A percentile compares a stretch with the other conserved stretches of the same genome.
Conservation (phyloP, 2,113 vertebrate genomes). For the Cyprinodon brontotheroides region DNA sequence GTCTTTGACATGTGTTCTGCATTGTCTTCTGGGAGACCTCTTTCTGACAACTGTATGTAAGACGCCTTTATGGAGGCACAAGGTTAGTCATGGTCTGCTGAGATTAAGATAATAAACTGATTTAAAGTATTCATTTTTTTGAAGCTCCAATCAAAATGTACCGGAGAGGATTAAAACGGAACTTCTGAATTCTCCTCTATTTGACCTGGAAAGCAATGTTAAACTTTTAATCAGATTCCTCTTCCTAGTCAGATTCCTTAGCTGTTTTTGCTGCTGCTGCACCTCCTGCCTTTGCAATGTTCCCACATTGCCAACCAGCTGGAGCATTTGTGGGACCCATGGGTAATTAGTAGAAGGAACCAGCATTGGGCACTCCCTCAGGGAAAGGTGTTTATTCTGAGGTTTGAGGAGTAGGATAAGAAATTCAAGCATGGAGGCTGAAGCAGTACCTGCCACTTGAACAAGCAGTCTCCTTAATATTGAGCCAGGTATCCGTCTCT, state of each 20-base stretch:
- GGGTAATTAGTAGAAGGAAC: slow-evolving; percentile 79
- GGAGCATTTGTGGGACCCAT: slow-evolving; percentile 69
- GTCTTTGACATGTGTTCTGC: slow-evolving; percentile 48
- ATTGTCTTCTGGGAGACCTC: slow-evolving; percentile 29
- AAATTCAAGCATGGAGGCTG: slow-evolving; percentile 19
- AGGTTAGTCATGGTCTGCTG: slow-evolving; percentile 14
- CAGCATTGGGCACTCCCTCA: slow-evolving; percentile 56
- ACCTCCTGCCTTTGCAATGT: slow-evolving; percentile 47
- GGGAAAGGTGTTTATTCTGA: slow-evolving; percentile 58
- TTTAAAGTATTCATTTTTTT: not conserved
- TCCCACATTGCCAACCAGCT: slow-evolving; percentile 76
- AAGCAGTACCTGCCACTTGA: slow-evolving; percentile 51
- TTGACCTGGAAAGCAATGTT: slow-evolving; percentile 55
- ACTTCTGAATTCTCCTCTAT: slow-evolving; percentile 25
- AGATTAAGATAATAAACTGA: not conserved
- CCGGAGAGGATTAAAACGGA: slow-evolving; percentile 3
- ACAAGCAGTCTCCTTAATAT: slow-evolving; percentile 35
- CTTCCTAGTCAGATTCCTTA: slow-evolving; percentile 40
- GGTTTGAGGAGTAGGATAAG: slow-evolving; percentile 27
- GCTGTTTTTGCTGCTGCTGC: slow-evolving; percentile 49
- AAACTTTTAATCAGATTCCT: slow-evolving; percentile 72
- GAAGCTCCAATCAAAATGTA: not conserved
- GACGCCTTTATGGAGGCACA: slow-evolving; percentile 5
- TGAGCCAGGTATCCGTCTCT: slow-evolving; percentile 52
- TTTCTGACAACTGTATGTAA: slow-evolving; percentile 40